Conservation (phyloP, 2,113 vertebrate genomes). For the Seriola aureovittata region DNA sequence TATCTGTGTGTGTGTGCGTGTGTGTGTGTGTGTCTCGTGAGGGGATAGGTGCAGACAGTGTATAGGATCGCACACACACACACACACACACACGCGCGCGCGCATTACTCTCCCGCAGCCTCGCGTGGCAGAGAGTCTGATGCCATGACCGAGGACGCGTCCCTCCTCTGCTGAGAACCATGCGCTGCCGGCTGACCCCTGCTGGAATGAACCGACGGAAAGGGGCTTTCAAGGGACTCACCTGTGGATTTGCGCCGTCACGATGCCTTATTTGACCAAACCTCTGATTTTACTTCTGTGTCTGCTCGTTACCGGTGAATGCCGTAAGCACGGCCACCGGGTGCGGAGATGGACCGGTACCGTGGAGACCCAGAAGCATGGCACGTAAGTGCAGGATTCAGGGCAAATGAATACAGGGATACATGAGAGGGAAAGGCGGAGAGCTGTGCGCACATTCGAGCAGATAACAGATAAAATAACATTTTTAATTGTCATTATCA, state of each 20-base stretch:
- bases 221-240: constrained; percentile 77
- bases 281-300: constrained; percentile 87
- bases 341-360: constrained; percentile 88
- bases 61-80: constrained; percentile 7
- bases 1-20: too few relatives aligned
- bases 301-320: constrained; percentile 86
- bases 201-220: constrained; percentile 59
- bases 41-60: constrained; percentile 28
- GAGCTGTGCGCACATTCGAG: too few relatives aligned
- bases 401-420: background rate
- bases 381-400: constrained; percentile 84
- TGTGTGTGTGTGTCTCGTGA: background rate
- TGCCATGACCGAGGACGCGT: constrained; percentile 50
- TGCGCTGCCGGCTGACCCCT: constrained; percentile 76
- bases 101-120: constrained; percentile 18
- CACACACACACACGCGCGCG: background rate
- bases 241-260: constrained; percentile 71
- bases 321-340: constrained; percentile 85
- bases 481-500: background rate
- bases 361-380: constrained; percentile 84
- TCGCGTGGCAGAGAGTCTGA: constrained; percentile 14
- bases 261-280: constrained; percentile 88
- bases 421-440: constrained; percentile 13
- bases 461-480: background rate
- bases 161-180: constrained; percentile 48